Evolutionary conservation across 1,140 invertebrate genomes (phyloP).

Genomic region (Epicauta chinensis): DNA sequence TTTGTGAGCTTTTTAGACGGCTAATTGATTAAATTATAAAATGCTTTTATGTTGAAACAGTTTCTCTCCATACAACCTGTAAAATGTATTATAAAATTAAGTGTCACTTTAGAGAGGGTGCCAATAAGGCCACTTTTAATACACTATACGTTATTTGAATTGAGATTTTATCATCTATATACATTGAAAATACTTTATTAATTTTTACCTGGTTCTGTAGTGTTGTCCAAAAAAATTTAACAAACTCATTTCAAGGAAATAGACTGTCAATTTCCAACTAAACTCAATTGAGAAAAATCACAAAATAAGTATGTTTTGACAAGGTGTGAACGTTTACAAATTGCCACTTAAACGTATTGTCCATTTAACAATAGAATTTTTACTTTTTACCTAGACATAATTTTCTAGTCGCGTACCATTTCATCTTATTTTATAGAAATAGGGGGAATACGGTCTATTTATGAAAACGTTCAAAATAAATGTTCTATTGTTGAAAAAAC

Average conservation of each 20-base stretch:
- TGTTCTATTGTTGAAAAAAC: no score
- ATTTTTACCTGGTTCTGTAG: no score
- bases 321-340: constrained; percentile 17
- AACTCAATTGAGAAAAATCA: constrained; percentile 2
- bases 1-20: constrained; percentile 32
- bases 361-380: constrained; percentile 1
- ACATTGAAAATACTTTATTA: no score
- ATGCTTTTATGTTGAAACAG: constrained; percentile 27
- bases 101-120: constrained; percentile 28
- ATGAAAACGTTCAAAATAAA: no score
- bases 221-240: no score
- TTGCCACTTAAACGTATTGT: constrained; percentile 20
- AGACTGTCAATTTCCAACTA: no score
- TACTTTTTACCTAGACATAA: no score
- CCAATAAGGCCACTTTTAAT: constrained; percentile 31
- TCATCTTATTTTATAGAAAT: no score
- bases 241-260: no score
- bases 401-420: no score
- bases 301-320: constrained; percentile 23
- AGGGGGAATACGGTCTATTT: no score
- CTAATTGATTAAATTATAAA: constrained; percentile 28
- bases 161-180: no score
- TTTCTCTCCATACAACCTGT: constrained; percentile 33
- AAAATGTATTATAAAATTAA: constrained; percentile 35
- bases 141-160: neutral